Conservation (phyloP, 2,888 invertebrate species). For the Melangyna quadrimaculata region DNA sequence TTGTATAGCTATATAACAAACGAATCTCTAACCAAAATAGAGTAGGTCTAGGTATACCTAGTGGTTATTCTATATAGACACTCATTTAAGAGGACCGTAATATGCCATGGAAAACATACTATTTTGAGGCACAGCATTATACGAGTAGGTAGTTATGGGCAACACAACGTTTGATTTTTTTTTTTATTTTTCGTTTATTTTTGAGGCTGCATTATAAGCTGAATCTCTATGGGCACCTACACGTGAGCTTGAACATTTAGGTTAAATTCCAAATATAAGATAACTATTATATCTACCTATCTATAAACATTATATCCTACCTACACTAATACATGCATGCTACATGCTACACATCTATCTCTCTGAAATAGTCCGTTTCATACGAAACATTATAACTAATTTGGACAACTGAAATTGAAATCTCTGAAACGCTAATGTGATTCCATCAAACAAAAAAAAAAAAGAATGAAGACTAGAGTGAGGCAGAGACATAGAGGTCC, state of each 20-base stretch:
- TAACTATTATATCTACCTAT: not conserved
- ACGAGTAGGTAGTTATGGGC: conserved; percentile 4
- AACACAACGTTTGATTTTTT: conserved; percentile 19
- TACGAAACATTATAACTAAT: conserved; percentile 69
- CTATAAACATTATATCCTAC: too few relatives aligned
- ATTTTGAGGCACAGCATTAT: conserved; percentile 7
- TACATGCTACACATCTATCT: not conserved
- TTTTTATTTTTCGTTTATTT: not conserved
- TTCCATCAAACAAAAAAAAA: conserved; percentile 47
- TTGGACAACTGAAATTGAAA: conserved; percentile 71
- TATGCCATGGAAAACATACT: not conserved
- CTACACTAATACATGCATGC: too few relatives aligned
- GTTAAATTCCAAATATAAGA: conserved; percentile 37
- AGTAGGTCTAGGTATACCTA: not conserved
- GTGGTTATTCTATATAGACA: not conserved
- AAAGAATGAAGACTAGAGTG: not conserved
- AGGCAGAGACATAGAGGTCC: not conserved
- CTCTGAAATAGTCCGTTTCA: conserved; percentile 45
- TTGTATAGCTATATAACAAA: conserved; percentile 5
- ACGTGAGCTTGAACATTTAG: conserved; percentile 18
- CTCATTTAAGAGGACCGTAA: not conserved
- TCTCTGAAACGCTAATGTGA: conserved; percentile 69
- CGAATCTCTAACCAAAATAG: conserved; percentile 33
- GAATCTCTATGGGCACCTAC: conserved; percentile 3
- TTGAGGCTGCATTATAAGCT: conserved; percentile 32